Conservation (phyloP, 2,888 invertebrate genomes). For the Hyposoter dolosus region DNA sequence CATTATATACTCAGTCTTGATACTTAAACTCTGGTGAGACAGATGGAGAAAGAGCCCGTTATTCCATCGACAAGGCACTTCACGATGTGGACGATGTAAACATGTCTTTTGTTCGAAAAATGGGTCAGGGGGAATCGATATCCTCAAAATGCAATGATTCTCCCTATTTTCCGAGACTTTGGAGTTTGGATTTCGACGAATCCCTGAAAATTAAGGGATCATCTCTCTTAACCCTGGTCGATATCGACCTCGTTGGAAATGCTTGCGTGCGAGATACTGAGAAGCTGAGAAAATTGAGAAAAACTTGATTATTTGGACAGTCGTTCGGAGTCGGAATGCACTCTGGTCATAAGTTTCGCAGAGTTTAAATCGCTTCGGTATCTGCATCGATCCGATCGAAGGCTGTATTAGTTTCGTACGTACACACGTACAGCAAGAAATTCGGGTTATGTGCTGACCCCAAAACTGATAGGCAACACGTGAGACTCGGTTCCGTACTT, state of each 20-base stretch:
- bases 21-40: constrained; percentile 28
- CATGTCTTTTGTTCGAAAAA: constrained; percentile 7
- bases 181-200: no score
- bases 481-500: constrained; percentile 53
- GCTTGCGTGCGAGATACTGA: neutral
- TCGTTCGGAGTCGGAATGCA: neutral
- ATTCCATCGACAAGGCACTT: neutral
- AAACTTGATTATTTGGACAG: neutral
- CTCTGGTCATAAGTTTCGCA: neutral
- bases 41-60: constrained; percentile 5
- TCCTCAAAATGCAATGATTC: neutral
- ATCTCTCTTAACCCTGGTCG: no score
- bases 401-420: neutral
- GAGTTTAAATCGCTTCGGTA: neutral
- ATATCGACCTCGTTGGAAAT: neutral
- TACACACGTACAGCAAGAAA: constrained; percentile 34
- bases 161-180: neutral
- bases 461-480: constrained; percentile 57
- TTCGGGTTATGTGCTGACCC: constrained; percentile 60
- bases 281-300: neutral
- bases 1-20: constrained; percentile 23
- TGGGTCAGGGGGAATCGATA: neutral
- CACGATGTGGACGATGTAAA: neutral
- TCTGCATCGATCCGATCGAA: constrained; percentile 28
- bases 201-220: no score